Evolutionary conservation across 30 jellyfish, hydroid and myxozoan genomes (phyloP).

Genomic region (Cassiopea andromeda): DNA sequence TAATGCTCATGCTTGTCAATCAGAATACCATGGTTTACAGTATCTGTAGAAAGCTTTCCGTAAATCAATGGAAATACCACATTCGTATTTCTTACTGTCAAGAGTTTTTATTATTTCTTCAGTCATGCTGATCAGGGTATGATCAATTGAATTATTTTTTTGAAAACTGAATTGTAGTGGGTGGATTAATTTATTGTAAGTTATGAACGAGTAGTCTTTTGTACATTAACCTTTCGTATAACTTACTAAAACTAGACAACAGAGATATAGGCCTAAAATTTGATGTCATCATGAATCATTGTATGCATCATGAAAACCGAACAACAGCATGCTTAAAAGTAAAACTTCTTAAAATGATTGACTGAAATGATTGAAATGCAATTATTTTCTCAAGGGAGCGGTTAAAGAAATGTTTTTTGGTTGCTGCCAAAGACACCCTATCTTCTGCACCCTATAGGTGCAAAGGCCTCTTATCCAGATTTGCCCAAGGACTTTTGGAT

Average conservation of each 20-base stretch:
- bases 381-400: no score
- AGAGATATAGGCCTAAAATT: constrained; percentile 72
- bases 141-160: constrained; percentile 46
- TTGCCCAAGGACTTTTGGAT: no score
- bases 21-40: constrained; percentile 63
- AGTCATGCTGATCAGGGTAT: constrained; percentile 64
- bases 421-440: no score
- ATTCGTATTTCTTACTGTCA: constrained; percentile 50
- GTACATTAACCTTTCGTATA: constrained; percentile 59
- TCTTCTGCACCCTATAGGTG: no score
- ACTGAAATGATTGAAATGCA: no score
- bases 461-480: no score
- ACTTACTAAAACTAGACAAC: constrained; percentile 56
- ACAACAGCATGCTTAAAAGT: no score
- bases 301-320: no score
- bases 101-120: constrained; percentile 58
- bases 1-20: constrained; percentile 50
- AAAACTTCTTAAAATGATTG: no score
- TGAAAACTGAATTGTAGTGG: constrained; percentile 68
- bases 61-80: constrained; percentile 61
- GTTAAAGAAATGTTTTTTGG: no score
- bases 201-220: constrained; percentile 43
- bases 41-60: constrained; percentile 45
- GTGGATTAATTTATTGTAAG: constrained; percentile 14
- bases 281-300: background rate